Evolutionary conservation across 2,888 invertebrate genomes (phyloP).

Genomic region (Dynastes hyllus): DNA sequence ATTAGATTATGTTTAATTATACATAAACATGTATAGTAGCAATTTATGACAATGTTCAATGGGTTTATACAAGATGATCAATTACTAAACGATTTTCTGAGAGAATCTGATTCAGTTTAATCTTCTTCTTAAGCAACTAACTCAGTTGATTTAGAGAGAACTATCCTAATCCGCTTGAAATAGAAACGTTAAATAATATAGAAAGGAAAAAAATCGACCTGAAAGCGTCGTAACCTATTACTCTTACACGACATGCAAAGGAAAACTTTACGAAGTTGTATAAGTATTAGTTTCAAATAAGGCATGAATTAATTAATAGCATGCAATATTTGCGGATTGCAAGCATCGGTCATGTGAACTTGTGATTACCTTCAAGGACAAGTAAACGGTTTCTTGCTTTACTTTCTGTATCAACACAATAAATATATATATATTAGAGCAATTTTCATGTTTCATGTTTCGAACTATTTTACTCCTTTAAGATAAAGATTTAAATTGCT

Average conservation of each 20-base stretch:
- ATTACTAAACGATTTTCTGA: too few relatives aligned
- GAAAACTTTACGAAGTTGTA: constrained; percentile 22
- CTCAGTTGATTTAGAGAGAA: neutral
- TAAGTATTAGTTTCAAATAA: constrained; percentile 12
- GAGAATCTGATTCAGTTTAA: too few relatives aligned
- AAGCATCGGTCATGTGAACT: constrained; percentile 34
- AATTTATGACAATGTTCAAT: too few relatives aligned
- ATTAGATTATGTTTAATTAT: too few relatives aligned
- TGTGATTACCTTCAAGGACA: constrained; percentile 34
- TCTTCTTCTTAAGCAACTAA: neutral
- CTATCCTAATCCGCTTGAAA: neutral
- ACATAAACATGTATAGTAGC: too few relatives aligned
- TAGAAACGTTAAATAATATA: neutral
- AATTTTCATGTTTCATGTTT: neutral
- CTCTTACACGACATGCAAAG: constrained; percentile 2
- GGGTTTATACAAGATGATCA: too few relatives aligned
- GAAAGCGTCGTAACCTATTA: constrained; percentile 1
- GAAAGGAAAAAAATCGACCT: neutral
- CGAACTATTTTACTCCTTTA: neutral
- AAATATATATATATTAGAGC: neutral
- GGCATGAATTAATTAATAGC: constrained; percentile 40
- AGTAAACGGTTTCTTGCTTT: constrained; percentile 5
- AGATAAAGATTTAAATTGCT: neutral
- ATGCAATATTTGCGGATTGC: constrained; percentile 33
- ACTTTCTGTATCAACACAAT: neutral